Conservation (phyloP, 2,888 invertebrate genomes). For the Rotaria socialis region DNA sequence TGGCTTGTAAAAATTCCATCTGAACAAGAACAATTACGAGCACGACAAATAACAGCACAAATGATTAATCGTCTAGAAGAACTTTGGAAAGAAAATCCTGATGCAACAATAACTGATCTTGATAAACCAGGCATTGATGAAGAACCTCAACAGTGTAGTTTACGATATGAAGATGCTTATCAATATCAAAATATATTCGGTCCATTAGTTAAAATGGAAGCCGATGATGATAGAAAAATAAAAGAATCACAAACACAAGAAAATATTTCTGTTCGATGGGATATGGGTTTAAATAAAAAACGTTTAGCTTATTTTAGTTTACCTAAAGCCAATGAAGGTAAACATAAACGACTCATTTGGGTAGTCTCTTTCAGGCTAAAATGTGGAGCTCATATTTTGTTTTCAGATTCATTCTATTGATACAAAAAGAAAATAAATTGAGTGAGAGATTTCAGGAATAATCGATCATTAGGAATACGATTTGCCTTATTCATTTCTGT, state of each 20-base stretch:
- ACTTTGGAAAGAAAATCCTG: conserved; percentile 91
- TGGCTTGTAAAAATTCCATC: conserved; percentile 97
- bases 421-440: too few species aligned
- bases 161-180: conserved; percentile 93
- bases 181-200: conserved; percentile 98
- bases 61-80: conserved; percentile 97
- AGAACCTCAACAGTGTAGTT: conserved; percentile 76
- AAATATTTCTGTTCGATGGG: conserved; percentile 96
- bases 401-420: too few species aligned
- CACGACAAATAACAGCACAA: conserved; percentile 89
- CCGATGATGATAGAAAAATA: conserved; percentile 91
- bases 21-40: conserved; percentile 88
- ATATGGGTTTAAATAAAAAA: conserved; percentile 93
- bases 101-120: conserved; percentile 93
- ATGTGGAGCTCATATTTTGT: too few species aligned
- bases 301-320: conserved; percentile 93
- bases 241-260: conserved; percentile 98
- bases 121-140: conserved; percentile 96
- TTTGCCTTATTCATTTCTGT: too few species aligned
- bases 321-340: conserved; percentile 81
- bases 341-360: background rate
- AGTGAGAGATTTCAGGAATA: too few species aligned
- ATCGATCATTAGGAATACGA: too few species aligned
- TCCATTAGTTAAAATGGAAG: conserved; percentile 89
- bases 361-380: too few species aligned